phyloP scores from a whole-genome alignment of 2,797 vertebrate genomes.

The Halcyon smyrnensis region DNA sequence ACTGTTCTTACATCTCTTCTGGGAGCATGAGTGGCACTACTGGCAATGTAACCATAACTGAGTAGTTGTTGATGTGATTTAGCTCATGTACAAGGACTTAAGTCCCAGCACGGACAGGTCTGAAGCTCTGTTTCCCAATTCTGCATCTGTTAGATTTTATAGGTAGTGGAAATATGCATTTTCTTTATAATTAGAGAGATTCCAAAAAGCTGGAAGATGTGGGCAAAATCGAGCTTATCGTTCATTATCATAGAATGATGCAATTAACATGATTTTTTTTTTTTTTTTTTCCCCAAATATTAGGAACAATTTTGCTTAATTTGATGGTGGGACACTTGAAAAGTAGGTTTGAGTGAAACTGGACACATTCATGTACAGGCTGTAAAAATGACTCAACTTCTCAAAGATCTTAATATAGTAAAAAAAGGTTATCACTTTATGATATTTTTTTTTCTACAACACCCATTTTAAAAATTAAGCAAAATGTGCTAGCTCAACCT shows the following conservation, averaged over 20 bases:
- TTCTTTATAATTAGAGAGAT: neutral
- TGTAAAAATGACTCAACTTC: neutral
- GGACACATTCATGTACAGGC: neutral
- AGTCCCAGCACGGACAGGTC: fast-evolving
- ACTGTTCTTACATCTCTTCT: neutral
- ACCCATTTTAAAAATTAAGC: neutral
- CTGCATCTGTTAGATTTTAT: neutral
- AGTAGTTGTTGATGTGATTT: neutral
- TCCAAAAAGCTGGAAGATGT: neutral
- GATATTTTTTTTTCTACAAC: neutral
- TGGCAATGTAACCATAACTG: fast-evolving
- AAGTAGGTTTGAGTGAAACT: neutral
- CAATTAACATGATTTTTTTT: neutral
- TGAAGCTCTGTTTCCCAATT: neutral
- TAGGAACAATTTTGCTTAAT: neutral
- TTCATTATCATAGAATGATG: neutral
- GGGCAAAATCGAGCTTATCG: neutral
- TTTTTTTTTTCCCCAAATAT: neutral
- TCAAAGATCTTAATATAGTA: neutral
- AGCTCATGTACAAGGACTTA: neutral
- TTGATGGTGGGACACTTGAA: neutral
- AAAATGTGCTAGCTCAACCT: neutral
- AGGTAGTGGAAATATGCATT: neutral
- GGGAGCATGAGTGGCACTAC: neutral
- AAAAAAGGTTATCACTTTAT: neutral